Evolutionary conservation across 2,888 invertebrate genomes (phyloP), one percentile per base, ranked within the genome.

Genomic region (Caenorhabditis virilis): DNA sequence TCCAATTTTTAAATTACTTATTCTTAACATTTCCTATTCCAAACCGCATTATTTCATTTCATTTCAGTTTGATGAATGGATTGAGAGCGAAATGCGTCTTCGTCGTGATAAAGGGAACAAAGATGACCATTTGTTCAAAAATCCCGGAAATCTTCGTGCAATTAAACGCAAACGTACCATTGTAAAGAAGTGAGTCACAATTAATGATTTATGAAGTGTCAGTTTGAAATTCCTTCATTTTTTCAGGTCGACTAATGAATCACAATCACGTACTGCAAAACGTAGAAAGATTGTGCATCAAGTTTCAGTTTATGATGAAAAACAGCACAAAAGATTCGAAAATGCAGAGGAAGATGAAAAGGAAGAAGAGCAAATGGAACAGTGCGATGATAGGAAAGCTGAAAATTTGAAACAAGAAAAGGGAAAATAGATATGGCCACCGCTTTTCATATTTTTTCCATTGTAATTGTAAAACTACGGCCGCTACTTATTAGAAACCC

Each of bases 231-330:
- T n/a, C n/a, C n/a, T n/a, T 23, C 4, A 20, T 23, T 7, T 5
- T 42, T 42, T 2, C 42, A 42, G 42, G 15, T 23, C 42, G 11
- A 23, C 23, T 11, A 42, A 42, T 2, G 42, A 42, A 20, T 9
- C 30, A 13, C 7, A 42, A 20, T 9, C 30, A 13, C 7, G 30
- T 30, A 13, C 30, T 15, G 39, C 50, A 6, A 62, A 63, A 26
- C 38, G 63, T 26, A 63, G 45, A n/a, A 57, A 49, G 53, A 53
- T 63, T 49, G 57, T 27, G 38, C 63, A 63, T 45, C 63, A 63
- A 26, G 49, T 49, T 51, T 57, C 63, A 26, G 57, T 63, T 13
- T 49, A 57, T 30, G 30, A 9, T 6, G 30, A 30, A 30, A 30
- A 6, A 9, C 7, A 30, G 6, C 7, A 30, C 6, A 30, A 30